Evolutionary conservation across 1,140 invertebrate species (phyloP), one percentile per base, ranked within the genome.

Genomic region (Belonocnema kinseyi): DNA sequence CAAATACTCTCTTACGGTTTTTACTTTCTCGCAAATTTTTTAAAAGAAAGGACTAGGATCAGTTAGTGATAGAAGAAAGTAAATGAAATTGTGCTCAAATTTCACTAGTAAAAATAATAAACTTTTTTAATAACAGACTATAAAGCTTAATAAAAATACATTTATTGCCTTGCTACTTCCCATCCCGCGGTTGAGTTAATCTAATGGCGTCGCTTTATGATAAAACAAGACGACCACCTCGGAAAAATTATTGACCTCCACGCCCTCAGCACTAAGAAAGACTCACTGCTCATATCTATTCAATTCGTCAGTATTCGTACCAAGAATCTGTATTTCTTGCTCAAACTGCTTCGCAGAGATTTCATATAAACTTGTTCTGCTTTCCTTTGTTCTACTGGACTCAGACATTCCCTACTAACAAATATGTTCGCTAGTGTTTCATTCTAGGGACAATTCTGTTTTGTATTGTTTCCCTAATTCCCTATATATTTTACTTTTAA

Each of bases 151-250:
- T 87, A 87, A 46, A 8, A 87, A 88, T 87, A 85, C 78, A 81
- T 88, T 88, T 86, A 85, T 88, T 85, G 82, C 85, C 81, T 83
- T 82, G 54, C 66, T 83, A 82, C 78, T 80, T 86, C 73, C 75
- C 81, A 77, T 84, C 83, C 81, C 84, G 85, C 85, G 85, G 85
- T 80, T 84, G 85, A 88, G 87, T 87, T 81, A 79, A 81, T 86
- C 80, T 82, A 83, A 79, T 87, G 86, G 87, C 86, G 87, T 86
- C 84, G 85, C 70, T 79, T 85, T 77, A 79, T 73, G 85, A 86
- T 87, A 86, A 88, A 87, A 88, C 83, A 84, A 86, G 85, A 85
- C 82, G 70, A 77, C 40, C 33, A 26, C 10, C 16, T 26, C 75
- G 54, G 83, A 17, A 77, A 77, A 81, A 79, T 56, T 82, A 82